Base-by-base conservation (phyloP, 2,888 invertebrate genomes). In the Drosophila sordidula region DNA sequence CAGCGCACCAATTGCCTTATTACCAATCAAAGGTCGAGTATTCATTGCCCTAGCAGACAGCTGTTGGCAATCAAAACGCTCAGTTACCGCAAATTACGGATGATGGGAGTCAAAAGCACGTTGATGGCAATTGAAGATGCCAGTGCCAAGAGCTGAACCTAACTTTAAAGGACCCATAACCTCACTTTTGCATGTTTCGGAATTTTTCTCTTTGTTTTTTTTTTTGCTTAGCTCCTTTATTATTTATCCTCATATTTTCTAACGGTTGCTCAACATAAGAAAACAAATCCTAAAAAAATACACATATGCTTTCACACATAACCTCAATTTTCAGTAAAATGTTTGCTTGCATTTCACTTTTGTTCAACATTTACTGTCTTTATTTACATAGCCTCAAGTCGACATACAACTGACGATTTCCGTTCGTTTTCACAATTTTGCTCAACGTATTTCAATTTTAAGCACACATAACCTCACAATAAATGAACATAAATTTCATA, bases 1-100 rank as follows among this genome's bases (percentile, higher is more conserved):
- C 29, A 46, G 25, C 11, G 34, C 34, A 12, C 34, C 34, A 34
- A 34, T 34, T 34, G 34, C 34, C 34, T 34, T 34, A 11, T 34
- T 34, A 34, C 12, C 34, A 12, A 34, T 34, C 34, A 34, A 34
- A 34, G 11, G 34, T 34, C 34, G 34, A 34, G 12, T 34, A 34
- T 34, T 34, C 25, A 39, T 52, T 76, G 41, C 26, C 29, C 49
- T 73, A 62, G 67, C 44, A 32, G 18, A 50, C 52, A 46, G 38
- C 22, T 34, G 22, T 22, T 18, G 16, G 16, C 63, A 70, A 47
- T 51, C 42, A 36, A 57, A 70, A 25, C 9, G 26, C 46, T 25
- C 36, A 41, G 5, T 12, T 18, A 18, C 45, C 32, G 18, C 11
- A 34, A 36, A 25, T 14, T 25, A 1, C 38, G n/a, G 6, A 36